Percentiles rank a stretch among this genome's conserved stretches.
phyloP scores from a whole-genome alignment of 53 echinoderm and acorn worm species.

The Mesocentrotus franciscanus region DNA sequence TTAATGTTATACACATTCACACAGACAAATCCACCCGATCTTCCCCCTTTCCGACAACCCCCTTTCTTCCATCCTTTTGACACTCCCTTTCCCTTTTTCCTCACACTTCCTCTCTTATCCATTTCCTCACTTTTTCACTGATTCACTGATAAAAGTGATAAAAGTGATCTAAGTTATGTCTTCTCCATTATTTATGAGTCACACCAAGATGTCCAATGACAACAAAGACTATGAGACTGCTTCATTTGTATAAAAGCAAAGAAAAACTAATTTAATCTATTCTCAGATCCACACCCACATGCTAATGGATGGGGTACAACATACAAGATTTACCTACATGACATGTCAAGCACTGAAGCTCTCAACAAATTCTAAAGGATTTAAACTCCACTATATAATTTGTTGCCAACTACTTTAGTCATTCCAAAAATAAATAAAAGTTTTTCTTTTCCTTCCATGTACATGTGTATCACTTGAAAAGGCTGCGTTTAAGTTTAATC shows the following conservation, averaged over 20 bases:
- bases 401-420: neutral
- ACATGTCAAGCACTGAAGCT: neutral
- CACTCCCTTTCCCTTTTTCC: neutral
- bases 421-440: neutral
- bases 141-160: too few relatives aligned
- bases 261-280: conserved; percentile 37
- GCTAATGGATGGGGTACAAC: neutral
- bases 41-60: neutral
- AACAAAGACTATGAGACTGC: neutral
- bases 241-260: conserved; percentile 1
- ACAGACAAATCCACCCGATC: neutral
- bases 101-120: neutral
- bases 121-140: neutral
- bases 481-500: neutral
- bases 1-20: too few relatives aligned
- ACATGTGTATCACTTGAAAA: neutral
- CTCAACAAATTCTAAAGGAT: neutral
- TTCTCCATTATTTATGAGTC: neutral
- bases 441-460: neutral
- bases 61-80: neutral
- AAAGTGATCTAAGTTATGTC: too few relatives aligned
- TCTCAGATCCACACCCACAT: neutral
- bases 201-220: neutral
- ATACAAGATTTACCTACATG: neutral
- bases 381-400: neutral